phyloP scores from a whole-genome alignment of 2,113 vertebrate genomes.

The Istiophorus platypterus region DNA sequence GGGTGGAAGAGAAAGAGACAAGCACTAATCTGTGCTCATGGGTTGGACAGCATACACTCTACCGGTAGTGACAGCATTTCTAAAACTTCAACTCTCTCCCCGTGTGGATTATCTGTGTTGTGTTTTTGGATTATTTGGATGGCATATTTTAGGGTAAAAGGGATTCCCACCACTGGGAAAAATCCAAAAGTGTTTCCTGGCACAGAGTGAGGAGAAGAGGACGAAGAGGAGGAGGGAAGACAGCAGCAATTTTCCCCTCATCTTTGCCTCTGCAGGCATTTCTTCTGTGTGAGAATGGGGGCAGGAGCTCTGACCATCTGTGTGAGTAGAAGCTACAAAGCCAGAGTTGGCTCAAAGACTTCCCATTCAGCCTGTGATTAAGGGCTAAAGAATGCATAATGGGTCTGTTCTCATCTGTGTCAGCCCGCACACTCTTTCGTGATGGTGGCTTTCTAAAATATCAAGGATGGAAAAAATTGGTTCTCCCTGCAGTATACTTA shows the following conservation, averaged over 20 bases:
- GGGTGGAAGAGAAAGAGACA: constrained; percentile 68
- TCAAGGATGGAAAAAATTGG: constrained; percentile 5
- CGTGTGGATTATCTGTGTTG: constrained; percentile 26
- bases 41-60: constrained; percentile 43
- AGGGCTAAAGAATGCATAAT: constrained; percentile 37
- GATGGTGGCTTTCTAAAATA: constrained; percentile 34
- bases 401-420: constrained; percentile 2
- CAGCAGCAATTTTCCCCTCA: constrained; percentile 61
- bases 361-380: constrained; percentile 50
- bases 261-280: constrained; percentile 63
- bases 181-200: constrained; percentile 50
- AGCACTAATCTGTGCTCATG: constrained; percentile 69
- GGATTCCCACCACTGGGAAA: constrained; percentile 44
- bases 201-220: constrained; percentile 65
- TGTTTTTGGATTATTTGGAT: constrained; percentile 39
- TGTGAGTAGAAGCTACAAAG: constrained; percentile 87
- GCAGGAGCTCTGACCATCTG: constrained; percentile 92
- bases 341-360: constrained; percentile 31
- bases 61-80: constrained; percentile 44
- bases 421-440: constrained; percentile 15
- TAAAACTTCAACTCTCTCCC: not conserved
- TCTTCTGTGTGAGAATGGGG: constrained; percentile 86
- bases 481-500: not conserved
- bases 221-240: constrained; percentile 60
- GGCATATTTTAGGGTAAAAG: constrained; percentile 24